These are phyloP conservation scores for Eulemur rubriventer DNA, from an alignment of 2,797 vertebrate genomes.

Conservation along the genomic window DNA sequence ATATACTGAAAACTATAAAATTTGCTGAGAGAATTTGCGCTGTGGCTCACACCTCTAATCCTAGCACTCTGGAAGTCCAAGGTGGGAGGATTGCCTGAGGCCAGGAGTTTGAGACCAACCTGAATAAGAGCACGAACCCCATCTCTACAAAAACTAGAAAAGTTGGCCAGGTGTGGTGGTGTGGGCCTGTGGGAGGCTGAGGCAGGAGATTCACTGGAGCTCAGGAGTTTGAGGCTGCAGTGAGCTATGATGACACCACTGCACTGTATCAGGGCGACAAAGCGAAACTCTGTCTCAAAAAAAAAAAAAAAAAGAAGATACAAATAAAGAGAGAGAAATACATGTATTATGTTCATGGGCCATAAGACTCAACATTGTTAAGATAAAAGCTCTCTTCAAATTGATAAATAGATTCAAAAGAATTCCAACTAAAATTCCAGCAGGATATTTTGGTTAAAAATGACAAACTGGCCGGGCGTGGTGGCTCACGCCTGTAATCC, in stretches of 20 bases:
- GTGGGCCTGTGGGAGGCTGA: too few relatives aligned
- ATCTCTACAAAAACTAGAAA: too few relatives aligned
- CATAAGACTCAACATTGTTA: too few relatives aligned
- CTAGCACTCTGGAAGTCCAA: neutral
- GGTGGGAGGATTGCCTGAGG: neutral
- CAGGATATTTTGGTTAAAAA: neutral
- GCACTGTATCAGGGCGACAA: too few relatives aligned
- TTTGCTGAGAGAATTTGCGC: neutral
- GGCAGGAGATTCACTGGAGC: too few relatives aligned
- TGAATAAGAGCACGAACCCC: too few relatives aligned
- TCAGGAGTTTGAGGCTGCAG: too few relatives aligned
- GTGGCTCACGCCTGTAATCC: too few relatives aligned
- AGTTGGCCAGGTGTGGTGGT: too few relatives aligned
- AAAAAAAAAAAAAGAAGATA: neutral
- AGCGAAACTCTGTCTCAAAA: too few relatives aligned
- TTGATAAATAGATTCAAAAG: neutral
- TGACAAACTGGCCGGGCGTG: neutral
- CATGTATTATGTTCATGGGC: neutral
- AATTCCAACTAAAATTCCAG: neutral
- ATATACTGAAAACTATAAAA: neutral
- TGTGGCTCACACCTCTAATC: neutral
- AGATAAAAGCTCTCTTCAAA: neutral
- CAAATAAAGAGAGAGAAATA: neutral
- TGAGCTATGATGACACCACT: too few relatives aligned
- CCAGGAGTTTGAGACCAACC: neutral